Conservation (phyloP, 2,113 vertebrate genomes). For the Hylia prasina region DNA sequence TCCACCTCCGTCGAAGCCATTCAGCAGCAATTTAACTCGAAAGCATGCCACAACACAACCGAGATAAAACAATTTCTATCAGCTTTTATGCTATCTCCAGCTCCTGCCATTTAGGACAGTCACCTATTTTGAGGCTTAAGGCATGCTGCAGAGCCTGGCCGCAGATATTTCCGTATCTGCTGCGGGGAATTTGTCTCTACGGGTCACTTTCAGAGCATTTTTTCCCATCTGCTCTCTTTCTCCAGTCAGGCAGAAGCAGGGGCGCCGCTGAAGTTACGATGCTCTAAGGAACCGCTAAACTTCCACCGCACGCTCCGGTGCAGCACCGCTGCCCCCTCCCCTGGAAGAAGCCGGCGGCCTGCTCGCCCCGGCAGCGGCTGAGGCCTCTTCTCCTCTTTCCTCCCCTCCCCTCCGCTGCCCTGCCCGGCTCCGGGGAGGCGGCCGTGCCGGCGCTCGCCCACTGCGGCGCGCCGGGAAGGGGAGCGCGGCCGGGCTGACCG, state of each 20-base stretch:
- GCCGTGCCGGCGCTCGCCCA: neutral
- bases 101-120: neutral
- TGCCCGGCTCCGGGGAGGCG: neutral
- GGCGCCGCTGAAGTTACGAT: slow-evolving; percentile 23
- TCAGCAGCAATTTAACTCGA: neutral
- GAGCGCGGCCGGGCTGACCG: neutral
- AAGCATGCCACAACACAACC: neutral
- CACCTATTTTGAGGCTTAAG: neutral
- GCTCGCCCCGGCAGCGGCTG: neutral
- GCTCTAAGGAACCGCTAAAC: slow-evolving; percentile 26
- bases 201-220: neutral
- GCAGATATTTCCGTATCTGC: neutral
- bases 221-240: neutral
- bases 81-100: neutral
- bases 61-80: neutral
- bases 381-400: neutral
- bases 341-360: neutral
- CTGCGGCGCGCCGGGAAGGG: neutral
- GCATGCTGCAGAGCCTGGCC: neutral
- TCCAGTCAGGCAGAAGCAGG: neutral
- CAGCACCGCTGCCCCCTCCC: neutral
- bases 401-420: neutral
- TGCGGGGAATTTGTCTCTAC: neutral
- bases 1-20: neutral
- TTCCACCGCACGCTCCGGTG: slow-evolving; percentile 14